These are phyloP conservation scores for Hylia prasina DNA, from an alignment of 2,113 vertebrate species.

Conservation along the genomic window DNA sequence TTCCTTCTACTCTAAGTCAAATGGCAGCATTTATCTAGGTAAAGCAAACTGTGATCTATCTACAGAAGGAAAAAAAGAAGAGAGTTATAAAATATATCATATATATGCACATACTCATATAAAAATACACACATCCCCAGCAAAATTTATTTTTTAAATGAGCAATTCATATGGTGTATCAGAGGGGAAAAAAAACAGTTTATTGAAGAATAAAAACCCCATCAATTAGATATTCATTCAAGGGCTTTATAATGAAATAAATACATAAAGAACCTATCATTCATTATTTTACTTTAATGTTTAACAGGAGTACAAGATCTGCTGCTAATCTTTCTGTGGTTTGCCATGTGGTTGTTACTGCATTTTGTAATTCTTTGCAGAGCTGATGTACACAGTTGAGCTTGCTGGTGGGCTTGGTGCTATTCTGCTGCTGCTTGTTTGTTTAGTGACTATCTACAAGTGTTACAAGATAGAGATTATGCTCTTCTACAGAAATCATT, in stretches of 20 bases:
- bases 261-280: not conserved
- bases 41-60: not conserved
- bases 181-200: not conserved
- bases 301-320: not conserved
- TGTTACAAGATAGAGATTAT: constrained; percentile 98
- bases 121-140: not conserved
- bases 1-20: not conserved
- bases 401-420: constrained; percentile 96
- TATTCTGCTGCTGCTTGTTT: constrained; percentile 92
- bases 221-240: not conserved
- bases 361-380: constrained; percentile 72
- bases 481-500: constrained; percentile 96
- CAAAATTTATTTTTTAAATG: not conserved
- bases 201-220: not conserved
- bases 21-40: not conserved
- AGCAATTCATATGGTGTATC: not conserved
- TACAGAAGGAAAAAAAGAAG: not conserved
- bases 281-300: not conserved
- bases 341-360: constrained; percentile 13
- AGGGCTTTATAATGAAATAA: not conserved
- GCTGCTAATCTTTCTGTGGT: not conserved
- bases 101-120: not conserved
- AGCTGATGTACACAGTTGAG: constrained; percentile 98
- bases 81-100: not conserved
- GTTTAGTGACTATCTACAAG: constrained; percentile 94